Base-by-base conservation (phyloP, 2,113 vertebrate genomes). In the Scartelaos histophorus region DNA sequence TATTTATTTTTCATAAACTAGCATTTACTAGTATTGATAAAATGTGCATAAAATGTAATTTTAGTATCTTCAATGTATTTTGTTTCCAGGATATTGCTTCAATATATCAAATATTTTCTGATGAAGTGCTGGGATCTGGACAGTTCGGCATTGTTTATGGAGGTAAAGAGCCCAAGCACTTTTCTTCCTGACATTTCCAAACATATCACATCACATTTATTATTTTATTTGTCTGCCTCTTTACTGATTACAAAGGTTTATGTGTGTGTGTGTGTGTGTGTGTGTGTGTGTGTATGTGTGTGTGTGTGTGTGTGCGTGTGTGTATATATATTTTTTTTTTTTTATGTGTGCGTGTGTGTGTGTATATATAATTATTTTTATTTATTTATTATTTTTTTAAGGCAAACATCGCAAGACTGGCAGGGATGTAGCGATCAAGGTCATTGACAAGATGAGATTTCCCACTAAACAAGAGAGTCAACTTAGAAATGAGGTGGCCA, bases 401-500 rank as follows among this genome's bases (percentile, higher is more conserved):
- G 98, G 98, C 78, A 99, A 99, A 83, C 98, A 99, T 25, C 95
- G 98, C 83, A 99, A 99, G 87, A 98, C 95, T 70, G 98, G 98
- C 89, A 95, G 98, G 88, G 96, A 99, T 85, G 97, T 99, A 82
- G 98, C 98, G 82, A 98, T 99, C 88, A 99, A 99, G 90, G 95
- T 99, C 57, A 99, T 99, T 69, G 98, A 99, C 93, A 99, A 99
- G 91, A 98, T 99, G 96, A 95, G 95, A 81, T 99, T 99, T 87
- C 98, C 97, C 43, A 99, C 97, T 73, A 99, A 98, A 91, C 98
- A 99, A 81, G 98, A 99, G 90, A 99, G 96, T 91, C 98, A 99
- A 79, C 94, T 99, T 43, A 95, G 98, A 78, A 99, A 99, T 51
- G 98, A 99, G 91, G 98, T 99, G 76, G 97, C 98, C 86, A 99